Conservation (phyloP, 2,888 invertebrate species). For the Sepiola atlantica region DNA sequence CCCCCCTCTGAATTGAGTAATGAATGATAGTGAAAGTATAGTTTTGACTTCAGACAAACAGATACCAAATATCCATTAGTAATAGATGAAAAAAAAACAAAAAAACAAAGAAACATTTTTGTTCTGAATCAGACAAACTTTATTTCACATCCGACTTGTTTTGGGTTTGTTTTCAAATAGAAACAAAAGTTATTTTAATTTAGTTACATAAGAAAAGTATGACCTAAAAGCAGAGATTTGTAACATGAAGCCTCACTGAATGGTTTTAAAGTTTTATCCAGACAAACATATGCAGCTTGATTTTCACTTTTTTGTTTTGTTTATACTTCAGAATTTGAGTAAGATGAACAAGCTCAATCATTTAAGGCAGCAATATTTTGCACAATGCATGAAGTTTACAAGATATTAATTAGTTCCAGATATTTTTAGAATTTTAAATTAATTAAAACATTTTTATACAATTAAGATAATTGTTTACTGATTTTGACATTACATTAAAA, state of each 20-base stretch:
- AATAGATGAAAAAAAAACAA: not conserved
- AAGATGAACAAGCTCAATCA: not conserved
- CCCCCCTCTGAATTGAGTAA: no score
- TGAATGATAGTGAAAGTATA: no score
- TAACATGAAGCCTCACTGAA: not conserved
- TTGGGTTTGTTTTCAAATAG: not conserved
- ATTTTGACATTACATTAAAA: no score
- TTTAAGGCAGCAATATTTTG: not conserved
- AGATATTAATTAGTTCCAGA: not conserved
- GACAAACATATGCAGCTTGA: not conserved
- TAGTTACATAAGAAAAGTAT: not conserved
- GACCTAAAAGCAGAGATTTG: not conserved
- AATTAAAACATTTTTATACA: no score
- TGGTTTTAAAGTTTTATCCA: not conserved
- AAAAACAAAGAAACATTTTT: not conserved
- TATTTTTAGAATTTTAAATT: no score
- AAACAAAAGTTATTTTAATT: not conserved
- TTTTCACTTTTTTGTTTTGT: not conserved
- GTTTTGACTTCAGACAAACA: no score
- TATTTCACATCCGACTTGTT: not conserved
- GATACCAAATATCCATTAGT: no score
- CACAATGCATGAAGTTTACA: not conserved
- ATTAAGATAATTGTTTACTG: no score
- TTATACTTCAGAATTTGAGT: not conserved
- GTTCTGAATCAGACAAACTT: conserved; percentile 21